A percentile compares a stretch with the other conserved stretches of the same genome.
phyloP scores from a whole-genome alignment of 2,113 vertebrate genomes.

The Protobothrops mucrosquamatus region DNA sequence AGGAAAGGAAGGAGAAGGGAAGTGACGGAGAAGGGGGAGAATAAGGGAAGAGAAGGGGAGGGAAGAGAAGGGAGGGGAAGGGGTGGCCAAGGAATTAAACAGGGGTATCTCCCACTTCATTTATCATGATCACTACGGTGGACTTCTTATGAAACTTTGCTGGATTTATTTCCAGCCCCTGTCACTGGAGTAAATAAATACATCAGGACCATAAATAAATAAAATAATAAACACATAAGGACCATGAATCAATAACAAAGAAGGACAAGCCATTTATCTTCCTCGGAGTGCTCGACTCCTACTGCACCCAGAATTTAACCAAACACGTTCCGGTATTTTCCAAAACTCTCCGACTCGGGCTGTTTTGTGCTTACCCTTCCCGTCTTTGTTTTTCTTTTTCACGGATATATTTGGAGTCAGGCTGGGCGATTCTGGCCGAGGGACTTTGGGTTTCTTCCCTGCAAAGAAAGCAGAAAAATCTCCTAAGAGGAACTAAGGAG shows the following conservation, averaged over 20 bases:
- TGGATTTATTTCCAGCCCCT: neutral
- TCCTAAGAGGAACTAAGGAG: constrained; percentile 16
- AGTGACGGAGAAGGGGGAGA: too few species aligned
- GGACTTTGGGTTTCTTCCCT: constrained; percentile 83
- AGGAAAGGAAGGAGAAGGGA: too few species aligned
- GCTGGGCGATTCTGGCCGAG: constrained; percentile 86
- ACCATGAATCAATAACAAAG: too few species aligned
- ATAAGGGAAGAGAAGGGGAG: neutral
- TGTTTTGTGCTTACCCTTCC: constrained; percentile 80
- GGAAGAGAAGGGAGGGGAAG: neutral
- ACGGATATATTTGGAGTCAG: constrained; percentile 87
- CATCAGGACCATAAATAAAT: too few species aligned
- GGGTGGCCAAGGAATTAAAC: neutral
- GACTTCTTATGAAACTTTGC: neutral
- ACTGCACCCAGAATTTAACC: neutral
- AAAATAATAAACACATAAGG: too few species aligned
- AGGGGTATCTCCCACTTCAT: constrained; percentile 39
- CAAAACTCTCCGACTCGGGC: neutral
- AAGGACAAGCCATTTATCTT: neutral
- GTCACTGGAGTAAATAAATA: constrained; percentile 11
- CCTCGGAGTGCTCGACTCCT: neutral
- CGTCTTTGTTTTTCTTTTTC: constrained; percentile 91
- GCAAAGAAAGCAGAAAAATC: constrained; percentile 56
- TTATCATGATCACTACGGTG: neutral
- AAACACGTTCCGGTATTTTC: neutral